These are phyloP conservation scores for Myotis daubentonii DNA, from an alignment of 2,797 vertebrate species.

Conservation along the genomic window DNA sequence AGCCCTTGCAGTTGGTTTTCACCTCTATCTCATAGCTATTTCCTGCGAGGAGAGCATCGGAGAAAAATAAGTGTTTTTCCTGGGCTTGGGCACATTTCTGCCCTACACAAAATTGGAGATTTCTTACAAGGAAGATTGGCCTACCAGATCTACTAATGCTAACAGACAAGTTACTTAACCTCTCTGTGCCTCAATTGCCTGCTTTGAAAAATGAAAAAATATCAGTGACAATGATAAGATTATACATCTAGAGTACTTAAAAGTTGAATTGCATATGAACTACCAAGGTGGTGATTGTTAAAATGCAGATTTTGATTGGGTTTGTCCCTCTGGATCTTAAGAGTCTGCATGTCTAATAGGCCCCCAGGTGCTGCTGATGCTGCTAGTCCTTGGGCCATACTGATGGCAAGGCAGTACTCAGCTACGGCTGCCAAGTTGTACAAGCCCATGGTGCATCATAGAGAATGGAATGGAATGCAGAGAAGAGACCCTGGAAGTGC, in stretches of 20 bases:
- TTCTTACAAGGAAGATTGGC: neutral
- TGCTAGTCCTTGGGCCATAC: neutral
- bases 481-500: neutral
- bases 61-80: neutral
- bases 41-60: neutral
- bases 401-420: neutral
- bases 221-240: neutral
- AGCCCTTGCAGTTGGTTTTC: neutral
- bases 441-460: neutral
- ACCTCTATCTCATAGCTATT: neutral
- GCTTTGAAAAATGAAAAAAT: neutral
- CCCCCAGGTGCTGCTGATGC: neutral
- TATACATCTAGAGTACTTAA: neutral
- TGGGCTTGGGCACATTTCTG: neutral
- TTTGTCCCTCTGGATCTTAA: neutral
- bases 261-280: neutral
- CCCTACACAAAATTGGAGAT: neutral
- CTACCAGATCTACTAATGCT: neutral
- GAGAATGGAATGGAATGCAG: neutral
- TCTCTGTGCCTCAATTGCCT: neutral
- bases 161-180: neutral
- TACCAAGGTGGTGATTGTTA: neutral
- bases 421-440: neutral
- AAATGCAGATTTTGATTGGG: neutral
- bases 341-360: neutral